Conservation (phyloP, 1,140 invertebrate genomes). For the Dendroctonus valens region DNA sequence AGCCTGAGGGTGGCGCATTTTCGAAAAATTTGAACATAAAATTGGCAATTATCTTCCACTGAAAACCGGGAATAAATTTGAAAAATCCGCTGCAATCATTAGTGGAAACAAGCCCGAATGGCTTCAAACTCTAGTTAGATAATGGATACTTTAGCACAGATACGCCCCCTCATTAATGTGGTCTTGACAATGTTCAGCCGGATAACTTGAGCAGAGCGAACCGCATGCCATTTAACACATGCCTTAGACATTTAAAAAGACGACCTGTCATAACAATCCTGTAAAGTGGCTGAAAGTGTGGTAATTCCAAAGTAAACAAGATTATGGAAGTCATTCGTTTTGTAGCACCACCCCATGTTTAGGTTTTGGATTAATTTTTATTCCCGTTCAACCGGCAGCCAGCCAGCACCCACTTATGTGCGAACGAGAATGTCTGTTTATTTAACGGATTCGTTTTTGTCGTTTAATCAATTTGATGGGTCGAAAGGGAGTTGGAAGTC, state of each 20-base stretch:
- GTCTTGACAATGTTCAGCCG: too few species aligned
- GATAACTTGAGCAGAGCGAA: not conserved
- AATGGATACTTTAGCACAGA: too few species aligned
- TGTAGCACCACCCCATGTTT: conserved; percentile 18
- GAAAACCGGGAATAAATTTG: too few species aligned
- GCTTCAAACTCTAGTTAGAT: too few species aligned
- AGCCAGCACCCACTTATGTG: conserved; percentile 2
- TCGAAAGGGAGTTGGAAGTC: not conserved
- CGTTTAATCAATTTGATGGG: conserved; percentile 5
- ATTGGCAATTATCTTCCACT: too few species aligned
- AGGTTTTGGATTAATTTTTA: conserved; percentile 28
- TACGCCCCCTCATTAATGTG: too few species aligned
- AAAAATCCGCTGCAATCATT: too few species aligned
- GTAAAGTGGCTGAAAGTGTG: conserved; percentile 28
- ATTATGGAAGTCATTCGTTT: conserved; percentile 23
- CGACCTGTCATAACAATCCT: conserved; percentile 27
- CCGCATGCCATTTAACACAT: conserved; percentile 4
- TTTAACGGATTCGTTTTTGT: conserved; percentile 17
- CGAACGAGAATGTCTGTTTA: conserved; percentile 7
- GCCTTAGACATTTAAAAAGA: conserved; percentile 9
- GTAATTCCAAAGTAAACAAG: conserved; percentile 30
- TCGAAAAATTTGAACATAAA: too few species aligned
- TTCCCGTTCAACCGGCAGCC: conserved; percentile 17
- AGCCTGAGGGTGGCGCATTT: too few species aligned
- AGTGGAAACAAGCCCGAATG: too few species aligned